Evolutionary conservation across 2,797 vertebrate species (phyloP).

Genomic region (Neosalanx taihuensis): DNA sequence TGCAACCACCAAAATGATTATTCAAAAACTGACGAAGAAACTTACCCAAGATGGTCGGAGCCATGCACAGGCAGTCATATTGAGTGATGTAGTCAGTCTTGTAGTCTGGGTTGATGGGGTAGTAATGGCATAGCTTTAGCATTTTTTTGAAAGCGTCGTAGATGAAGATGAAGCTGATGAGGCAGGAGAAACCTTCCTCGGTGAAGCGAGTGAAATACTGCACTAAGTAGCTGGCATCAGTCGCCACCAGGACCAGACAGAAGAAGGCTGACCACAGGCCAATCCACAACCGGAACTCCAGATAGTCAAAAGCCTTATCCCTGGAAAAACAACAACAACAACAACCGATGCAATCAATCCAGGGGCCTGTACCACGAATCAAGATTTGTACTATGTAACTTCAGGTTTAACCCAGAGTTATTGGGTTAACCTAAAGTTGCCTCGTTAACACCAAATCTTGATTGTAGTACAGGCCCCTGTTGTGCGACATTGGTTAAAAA

Average conservation of each 20-base stretch:
- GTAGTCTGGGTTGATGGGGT: conserved; percentile 88
- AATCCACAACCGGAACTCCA: conserved; percentile 98
- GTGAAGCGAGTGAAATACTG: conserved; percentile 99
- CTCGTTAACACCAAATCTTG: too few species aligned
- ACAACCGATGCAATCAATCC: background rate
- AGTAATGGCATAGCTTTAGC: conserved; percentile 90
- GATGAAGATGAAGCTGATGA: conserved; percentile 99
- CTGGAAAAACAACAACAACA: conserved; percentile 59
- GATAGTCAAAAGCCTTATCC: conserved; percentile 89
- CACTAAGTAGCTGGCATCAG: conserved; percentile 94
- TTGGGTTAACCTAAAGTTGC: too few species aligned
- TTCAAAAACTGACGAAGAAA: background rate
- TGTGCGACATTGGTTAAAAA: background rate
- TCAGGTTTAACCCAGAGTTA: too few species aligned
- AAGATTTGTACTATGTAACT: too few species aligned
- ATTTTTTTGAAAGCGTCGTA: conserved; percentile 99
- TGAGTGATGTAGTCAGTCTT: conserved; percentile 80
- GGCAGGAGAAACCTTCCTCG: conserved; percentile 94
- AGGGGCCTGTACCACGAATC: too few species aligned
- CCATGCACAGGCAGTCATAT: conserved; percentile 88
- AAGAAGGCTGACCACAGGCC: conserved; percentile 95
- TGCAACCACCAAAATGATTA: background rate
- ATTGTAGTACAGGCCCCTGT: background rate
- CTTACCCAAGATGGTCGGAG: conserved; percentile 79
- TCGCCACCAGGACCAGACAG: conserved; percentile 90